Evolutionary conservation across 2,888 invertebrate species (phyloP).

Genomic region (Hemicrepidius hirtus): DNA sequence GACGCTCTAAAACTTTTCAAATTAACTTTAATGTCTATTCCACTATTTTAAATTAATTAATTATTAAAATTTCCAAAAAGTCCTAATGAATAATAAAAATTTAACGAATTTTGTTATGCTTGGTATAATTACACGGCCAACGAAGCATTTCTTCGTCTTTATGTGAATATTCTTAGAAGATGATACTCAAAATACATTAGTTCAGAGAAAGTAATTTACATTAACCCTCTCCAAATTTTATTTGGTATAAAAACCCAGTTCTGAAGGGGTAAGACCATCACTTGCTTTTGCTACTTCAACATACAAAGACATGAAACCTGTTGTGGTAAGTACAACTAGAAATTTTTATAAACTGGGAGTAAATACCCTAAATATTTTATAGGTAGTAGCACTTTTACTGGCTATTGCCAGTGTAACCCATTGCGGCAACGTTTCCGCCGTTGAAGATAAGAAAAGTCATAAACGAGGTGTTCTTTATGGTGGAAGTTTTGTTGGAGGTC

Average conservation of each 20-base stretch:
- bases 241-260: slow-evolving; percentile 54
- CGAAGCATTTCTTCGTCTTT: slow-evolving; percentile 30
- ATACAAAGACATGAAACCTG: slow-evolving; percentile 51
- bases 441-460: slow-evolving; percentile 52
- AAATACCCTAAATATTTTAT: slow-evolving; percentile 18
- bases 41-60: too few relatives aligned
- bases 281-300: slow-evolving; percentile 54
- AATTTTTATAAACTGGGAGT: too few relatives aligned
- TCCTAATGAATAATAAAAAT: too few relatives aligned
- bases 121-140: slow-evolving; percentile 27
- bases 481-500: slow-evolving; percentile 17
- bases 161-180: slow-evolving; percentile 18
- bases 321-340: slow-evolving; percentile 42
- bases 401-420: slow-evolving; percentile 38
- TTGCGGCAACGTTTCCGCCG: slow-evolving; percentile 40
- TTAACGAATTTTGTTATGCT: too few relatives aligned
- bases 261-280: slow-evolving; percentile 56
- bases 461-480: slow-evolving; percentile 56
- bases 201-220: slow-evolving; percentile 57
- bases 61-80: too few relatives aligned
- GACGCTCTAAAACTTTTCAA: too few relatives aligned
- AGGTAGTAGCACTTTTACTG: slow-evolving; percentile 43
- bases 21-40: too few relatives aligned
- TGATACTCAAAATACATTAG: slow-evolving; percentile 53
- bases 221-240: slow-evolving; percentile 54